Base-by-base conservation (phyloP, 2,888 invertebrate genomes). In the Tinea trinotella region DNA sequence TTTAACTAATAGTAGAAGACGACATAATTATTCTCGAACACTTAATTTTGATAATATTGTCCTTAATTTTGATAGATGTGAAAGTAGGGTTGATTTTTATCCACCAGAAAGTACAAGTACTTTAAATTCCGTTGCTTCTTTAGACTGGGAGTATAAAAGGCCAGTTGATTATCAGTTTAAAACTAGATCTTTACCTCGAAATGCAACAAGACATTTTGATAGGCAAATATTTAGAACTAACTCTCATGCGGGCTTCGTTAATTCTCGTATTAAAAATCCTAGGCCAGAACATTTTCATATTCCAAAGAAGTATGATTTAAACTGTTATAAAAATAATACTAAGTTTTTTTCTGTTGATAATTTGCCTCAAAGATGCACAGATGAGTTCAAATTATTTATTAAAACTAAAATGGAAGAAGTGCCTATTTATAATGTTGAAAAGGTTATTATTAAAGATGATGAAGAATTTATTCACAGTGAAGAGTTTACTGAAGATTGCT, bases 401-500 rank as follows among this genome's bases (percentile, higher is more conserved):
- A 74, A 65, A 63, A 69, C 81, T 0, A 67, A 67, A 56, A 68
- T 71, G 35, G 64, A 61, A 17, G 53, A 60, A 0, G 61, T 83
- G 3, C 73, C 79, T 0, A 60, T 77, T 0, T 71, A 64, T 10
- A 40, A 40, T 13, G 40, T 40, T 2, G 40, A 40, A 13, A 73
- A 73, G 64, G 58, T 74, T 0, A n/a, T 20, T n/a, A 63, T 61
- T 6, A 66, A 65, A 54, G 62, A 62, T 19, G 52, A 9, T 40
- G 7, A 13, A 13, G 69, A 83, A 58, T 83, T 83, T 54, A 76
- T 83, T 50, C 79, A 83, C 24, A 76, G 78, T 56, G 81, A 84
- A 61, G 85, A 85, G 54, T 85, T 84, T 54, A 79, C 68, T 44
- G 85, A 85, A 59, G 85, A 85, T 60, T 76, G 74, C 54, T 85